phyloP scores from a whole-genome alignment of 2,888 invertebrate species.

The Gerris lacustris region DNA sequence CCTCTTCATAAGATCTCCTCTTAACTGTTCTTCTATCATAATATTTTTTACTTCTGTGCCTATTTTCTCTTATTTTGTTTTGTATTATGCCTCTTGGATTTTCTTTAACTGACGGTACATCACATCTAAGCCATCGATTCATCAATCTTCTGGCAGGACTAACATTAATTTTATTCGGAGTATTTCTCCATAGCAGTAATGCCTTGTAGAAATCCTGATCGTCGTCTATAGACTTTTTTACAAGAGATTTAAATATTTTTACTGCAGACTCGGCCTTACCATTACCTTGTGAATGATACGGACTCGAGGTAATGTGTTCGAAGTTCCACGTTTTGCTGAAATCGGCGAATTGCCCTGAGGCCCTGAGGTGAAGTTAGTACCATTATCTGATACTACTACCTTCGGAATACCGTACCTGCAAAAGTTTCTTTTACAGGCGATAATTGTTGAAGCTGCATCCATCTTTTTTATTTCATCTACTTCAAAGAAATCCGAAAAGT shows the following conservation, averaged over 20 bases:
- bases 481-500: neutral
- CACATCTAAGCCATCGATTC: neutral
- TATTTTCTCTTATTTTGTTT: no score
- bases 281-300: constrained; percentile 16
- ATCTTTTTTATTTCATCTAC: neutral
- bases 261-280: constrained; percentile 6
- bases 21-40: no score
- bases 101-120: neutral
- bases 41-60: no score
- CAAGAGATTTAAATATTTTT: neutral
- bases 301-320: constrained; percentile 13
- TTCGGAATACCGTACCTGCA: constrained; percentile 12
- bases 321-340: constrained; percentile 12
- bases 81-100: no score
- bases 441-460: neutral
- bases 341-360: constrained; percentile 10
- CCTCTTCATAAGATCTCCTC: no score
- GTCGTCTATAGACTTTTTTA: neutral
- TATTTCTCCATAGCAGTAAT: neutral
- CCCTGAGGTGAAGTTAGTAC: constrained; percentile 11
- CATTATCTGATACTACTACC: constrained; percentile 7
- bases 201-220: neutral
- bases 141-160: neutral
- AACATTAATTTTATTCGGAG: neutral
- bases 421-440: constrained; percentile 9